A percentile compares a stretch with the other conserved stretches of the same genome.
phyloP scores from a whole-genome alignment of 2,888 invertebrate genomes.

The Steinernema hermaphroditum region DNA sequence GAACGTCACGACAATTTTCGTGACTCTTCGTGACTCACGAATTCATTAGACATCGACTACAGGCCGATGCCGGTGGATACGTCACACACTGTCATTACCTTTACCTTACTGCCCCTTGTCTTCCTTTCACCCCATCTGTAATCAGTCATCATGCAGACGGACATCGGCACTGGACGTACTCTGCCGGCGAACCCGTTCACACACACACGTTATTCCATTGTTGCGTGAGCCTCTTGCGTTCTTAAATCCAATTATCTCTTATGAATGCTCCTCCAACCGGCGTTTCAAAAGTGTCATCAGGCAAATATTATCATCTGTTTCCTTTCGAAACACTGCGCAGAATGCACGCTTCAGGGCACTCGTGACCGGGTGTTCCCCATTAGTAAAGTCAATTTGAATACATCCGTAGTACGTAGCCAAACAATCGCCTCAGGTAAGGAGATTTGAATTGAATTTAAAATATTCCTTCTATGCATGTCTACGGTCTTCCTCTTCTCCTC shows the following conservation, averaged over 20 bases:
- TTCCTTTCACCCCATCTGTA: neutral
- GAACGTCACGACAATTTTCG: too few species aligned
- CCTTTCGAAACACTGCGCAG: neutral
- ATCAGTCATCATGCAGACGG: neutral
- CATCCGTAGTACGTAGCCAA: too few species aligned
- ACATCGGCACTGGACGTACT: neutral
- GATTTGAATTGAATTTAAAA: too few species aligned
- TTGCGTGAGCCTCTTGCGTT: neutral
- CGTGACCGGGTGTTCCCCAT: too few species aligned
- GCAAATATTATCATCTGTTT: neutral
- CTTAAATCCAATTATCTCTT: slow-evolving; percentile 3
- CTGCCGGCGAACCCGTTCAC: neutral
- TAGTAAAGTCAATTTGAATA: too few species aligned
- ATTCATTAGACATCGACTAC: neutral
- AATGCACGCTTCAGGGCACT: neutral
- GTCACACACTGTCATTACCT: neutral
- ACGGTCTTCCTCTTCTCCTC: too few species aligned
- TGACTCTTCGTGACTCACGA: neutral
- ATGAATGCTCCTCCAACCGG: neutral
- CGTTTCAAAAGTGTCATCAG: neutral
- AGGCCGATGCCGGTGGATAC: neutral
- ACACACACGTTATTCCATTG: neutral
- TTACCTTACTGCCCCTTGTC: neutral
- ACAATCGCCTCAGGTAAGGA: too few species aligned
- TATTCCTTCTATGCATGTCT: too few species aligned